A percentile compares a stretch with the other conserved stretches of the same genome.
Evolutionary conservation across 64 coral and sea anemone genomes (phyloP).

Genomic region (Pocillopora verrucosa): DNA sequence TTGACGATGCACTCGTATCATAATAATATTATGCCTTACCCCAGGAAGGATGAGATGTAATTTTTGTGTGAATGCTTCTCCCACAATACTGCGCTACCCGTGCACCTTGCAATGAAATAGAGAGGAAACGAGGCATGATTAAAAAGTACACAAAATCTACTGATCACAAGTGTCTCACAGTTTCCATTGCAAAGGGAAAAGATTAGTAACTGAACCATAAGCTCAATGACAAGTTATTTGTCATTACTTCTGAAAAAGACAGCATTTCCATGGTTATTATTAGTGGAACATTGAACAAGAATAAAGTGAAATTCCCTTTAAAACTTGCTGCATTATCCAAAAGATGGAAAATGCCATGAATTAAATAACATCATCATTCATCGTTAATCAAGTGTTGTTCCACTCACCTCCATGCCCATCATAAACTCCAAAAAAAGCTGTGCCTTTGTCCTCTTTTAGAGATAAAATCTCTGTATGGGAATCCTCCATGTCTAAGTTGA

Average conservation of each 20-base stretch:
- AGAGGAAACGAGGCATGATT: not conserved
- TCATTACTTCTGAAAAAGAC: too few species aligned
- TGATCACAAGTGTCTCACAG: too few species aligned
- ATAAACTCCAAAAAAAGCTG: constrained; percentile 92
- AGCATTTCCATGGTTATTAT: too few species aligned
- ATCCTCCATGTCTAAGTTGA: constrained; percentile 88
- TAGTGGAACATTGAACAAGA: too few species aligned
- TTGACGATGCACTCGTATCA: not conserved
- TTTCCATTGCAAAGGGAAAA: too few species aligned
- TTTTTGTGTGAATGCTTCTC: constrained; percentile 69
- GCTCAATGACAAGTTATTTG: not conserved
- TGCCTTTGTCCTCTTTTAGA: constrained; percentile 77
- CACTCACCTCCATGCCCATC: constrained; percentile 88
- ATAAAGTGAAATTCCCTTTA: too few species aligned
- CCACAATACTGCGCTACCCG: constrained; percentile 90
- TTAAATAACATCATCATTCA: too few species aligned
- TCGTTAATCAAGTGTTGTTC: not conserved
- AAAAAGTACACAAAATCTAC: not conserved
- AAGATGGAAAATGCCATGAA: too few species aligned
- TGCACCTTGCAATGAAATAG: constrained; percentile 45
- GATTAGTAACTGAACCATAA: too few species aligned
- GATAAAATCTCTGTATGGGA: constrained; percentile 92
- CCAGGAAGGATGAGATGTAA: constrained; percentile 71
- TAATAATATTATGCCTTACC: constrained; percentile 17
- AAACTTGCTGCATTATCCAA: too few species aligned